Evolutionary conservation across 2,113 vertebrate species (phyloP), one percentile per base, ranked within the genome.

Genomic region (Anarhynchus alexandrinus): DNA sequence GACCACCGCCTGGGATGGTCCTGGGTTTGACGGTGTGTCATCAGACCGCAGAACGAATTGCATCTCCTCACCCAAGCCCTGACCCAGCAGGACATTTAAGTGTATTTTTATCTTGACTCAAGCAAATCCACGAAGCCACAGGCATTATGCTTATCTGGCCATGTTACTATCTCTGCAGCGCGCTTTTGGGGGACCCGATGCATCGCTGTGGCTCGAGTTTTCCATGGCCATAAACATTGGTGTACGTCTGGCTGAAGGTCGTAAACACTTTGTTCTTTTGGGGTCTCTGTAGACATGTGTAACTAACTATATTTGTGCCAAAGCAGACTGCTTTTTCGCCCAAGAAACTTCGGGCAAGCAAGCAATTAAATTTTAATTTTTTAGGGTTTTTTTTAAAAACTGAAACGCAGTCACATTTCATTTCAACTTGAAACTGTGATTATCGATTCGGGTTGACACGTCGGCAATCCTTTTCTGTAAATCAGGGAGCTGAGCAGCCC

Each of bases 381-480:
- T 21, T 47, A 21, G 40, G 10, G 22, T 16, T 12, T 18, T 36
- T 51, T 72, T 55, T 2, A 77, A 74, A 80, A 78, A 15, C 5
- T 38, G 17, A 95, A 88, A 58, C 6, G 2, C 7, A 43, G 30
- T 5, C 47, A 36, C 10, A 15, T 34, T 49, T 38, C 15, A 11
- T 34, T 55, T 30, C 54, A 51, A 4, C 26, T 51, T 42, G 38
- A 51, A 82, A 54, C 12, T 20, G 13, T 11, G 42, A 45, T 69
- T 26, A 54, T 43, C 40, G 10, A 1, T 34, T 43, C 18, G 0
- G 8, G 16, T 1, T 43, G 59, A 57, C 26, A 32, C 2, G 0
- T 4, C 54, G 61, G 8, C 43, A 11, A 65, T 2, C 43, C 29
- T 38, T 32, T 34, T 11, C 43, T 47, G 6, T 15, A n/a, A 47